phyloP scores from a whole-genome alignment of 2,888 invertebrate genomes.

The Linyphia triangularis region DNA sequence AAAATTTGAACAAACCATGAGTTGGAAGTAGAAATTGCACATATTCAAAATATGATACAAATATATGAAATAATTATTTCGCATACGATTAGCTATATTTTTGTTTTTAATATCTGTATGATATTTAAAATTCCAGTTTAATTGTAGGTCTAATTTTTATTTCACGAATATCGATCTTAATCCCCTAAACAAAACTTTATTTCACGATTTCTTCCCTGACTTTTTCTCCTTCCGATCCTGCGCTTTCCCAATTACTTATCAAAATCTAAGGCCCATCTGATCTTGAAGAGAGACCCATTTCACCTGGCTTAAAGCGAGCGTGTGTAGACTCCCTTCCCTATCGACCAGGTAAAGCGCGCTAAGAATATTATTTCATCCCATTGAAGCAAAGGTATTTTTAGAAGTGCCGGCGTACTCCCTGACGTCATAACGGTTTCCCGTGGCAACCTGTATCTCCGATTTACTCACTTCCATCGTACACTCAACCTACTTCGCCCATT shows the following conservation, averaged over 20 bases:
- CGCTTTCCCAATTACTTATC: no score
- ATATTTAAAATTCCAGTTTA: no score
- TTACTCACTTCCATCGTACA: constrained; percentile 17
- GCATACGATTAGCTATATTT: no score
- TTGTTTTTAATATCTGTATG: no score
- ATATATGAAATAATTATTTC: no score
- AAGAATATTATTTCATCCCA: constrained; percentile 70
- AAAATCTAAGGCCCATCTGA: neutral
- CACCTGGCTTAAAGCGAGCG: constrained; percentile 1
- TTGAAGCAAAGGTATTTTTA: constrained; percentile 69
- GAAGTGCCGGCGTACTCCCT: constrained; percentile 60
- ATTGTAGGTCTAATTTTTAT: no score
- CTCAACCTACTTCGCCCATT: constrained; percentile 28
- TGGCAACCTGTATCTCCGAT: constrained; percentile 64
- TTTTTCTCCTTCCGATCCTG: neutral
- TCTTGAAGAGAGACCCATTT: neutral
- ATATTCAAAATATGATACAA: no score
- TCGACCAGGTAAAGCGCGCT: constrained; percentile 58
- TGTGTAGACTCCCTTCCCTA: constrained; percentile 10
- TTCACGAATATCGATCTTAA: no score
- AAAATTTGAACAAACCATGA: no score
- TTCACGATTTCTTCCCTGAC: no score
- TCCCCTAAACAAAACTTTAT: no score
- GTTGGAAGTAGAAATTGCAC: no score
- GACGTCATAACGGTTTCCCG: constrained; percentile 74